Base-by-base conservation (phyloP, 2,888 invertebrate species). In the Pollenia amentaria region DNA sequence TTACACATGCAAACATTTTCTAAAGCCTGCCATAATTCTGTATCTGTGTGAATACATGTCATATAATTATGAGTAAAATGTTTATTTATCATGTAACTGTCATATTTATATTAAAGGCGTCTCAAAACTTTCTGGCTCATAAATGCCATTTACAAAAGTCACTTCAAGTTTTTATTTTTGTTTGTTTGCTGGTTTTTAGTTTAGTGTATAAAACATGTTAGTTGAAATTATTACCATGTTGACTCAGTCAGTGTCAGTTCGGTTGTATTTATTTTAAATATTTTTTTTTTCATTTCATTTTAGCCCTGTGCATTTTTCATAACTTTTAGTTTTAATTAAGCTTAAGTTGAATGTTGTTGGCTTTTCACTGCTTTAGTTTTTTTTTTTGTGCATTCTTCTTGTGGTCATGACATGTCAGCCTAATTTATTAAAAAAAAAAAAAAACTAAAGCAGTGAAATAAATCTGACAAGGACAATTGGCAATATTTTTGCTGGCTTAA, bases 91-190 rank as follows among this genome's bases (percentile, higher is more conserved):
- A 72, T 76, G 79, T 65, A 72, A 65, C 48, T 79, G 79, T 83
- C 53, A 83, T 64, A 83, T 75, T 65, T 79, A 65, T 70, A 76
- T 83, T 75, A 83, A 83, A 86, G 86, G 79, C 75, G 83, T 76
- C 86, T 83, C 79, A 48, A 86, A 83, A 80, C 70, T 85, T 86
- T 83, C 64, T 18, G 42, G 44, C 86, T 83, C 75, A 86, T 86
- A 83, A 86, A 80, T 78, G 83, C 76, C 83, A 80, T 21, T 29
- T 48, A 21, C 78, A 80, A 83, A 77, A 48, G 57, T 57, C 65
- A 72, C 29, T 75, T 64, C 18, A 57, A 42, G 48, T 48, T 60
- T 16, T 21, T 12, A n/a, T 16, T 29, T 55, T 53, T 21, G 29
- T 38, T n/a, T 65, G n/a, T 65, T 73, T 55, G 9, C 8, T 48